phyloP scores from a whole-genome alignment of 1,140 invertebrate genomes.

The Aricia agestis region DNA sequence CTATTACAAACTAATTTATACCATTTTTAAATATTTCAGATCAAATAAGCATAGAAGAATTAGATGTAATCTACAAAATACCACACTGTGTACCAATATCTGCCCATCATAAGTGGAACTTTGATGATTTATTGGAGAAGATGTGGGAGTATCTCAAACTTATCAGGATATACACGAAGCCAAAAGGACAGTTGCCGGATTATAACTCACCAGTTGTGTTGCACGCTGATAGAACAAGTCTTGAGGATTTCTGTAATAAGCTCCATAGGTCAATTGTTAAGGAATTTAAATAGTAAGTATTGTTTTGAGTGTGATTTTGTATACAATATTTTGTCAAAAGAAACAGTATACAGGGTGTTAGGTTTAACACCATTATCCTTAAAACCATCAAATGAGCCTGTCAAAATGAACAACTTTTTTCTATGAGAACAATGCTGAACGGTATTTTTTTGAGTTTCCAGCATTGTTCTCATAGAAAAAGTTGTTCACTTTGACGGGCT shows the following conservation, averaged over 20 bases:
- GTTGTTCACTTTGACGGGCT: too few relatives aligned
- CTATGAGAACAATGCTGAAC: too few relatives aligned
- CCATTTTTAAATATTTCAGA: slow-evolving; percentile 73
- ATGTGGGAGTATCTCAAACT: slow-evolving; percentile 99
- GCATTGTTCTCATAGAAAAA: too few relatives aligned
- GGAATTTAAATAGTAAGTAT: slow-evolving; percentile 98
- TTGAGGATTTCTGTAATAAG: slow-evolving; percentile 99
- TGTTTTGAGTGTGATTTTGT: neutral
- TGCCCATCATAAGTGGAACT: slow-evolving; percentile 99
- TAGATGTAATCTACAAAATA: slow-evolving; percentile 99
- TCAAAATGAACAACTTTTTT: too few relatives aligned
- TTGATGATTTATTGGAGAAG: slow-evolving; percentile 98
- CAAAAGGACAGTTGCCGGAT: slow-evolving; percentile 99
- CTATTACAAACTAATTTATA: too few relatives aligned
- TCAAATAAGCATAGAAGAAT: slow-evolving; percentile 96
- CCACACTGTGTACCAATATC: slow-evolving; percentile 99
- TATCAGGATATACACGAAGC: slow-evolving; percentile 98
- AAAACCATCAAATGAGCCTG: too few relatives aligned
- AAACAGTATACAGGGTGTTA: too few relatives aligned
- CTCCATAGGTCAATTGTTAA: slow-evolving; percentile 97
- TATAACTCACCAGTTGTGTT: slow-evolving; percentile 98
- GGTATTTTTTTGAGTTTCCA: too few relatives aligned
- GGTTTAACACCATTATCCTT: too few relatives aligned
- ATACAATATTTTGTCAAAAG: too few relatives aligned
- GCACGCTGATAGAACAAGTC: slow-evolving; percentile 87